Base-by-base conservation (phyloP, 2,888 invertebrate species). In the Brachyptera risi region DNA sequence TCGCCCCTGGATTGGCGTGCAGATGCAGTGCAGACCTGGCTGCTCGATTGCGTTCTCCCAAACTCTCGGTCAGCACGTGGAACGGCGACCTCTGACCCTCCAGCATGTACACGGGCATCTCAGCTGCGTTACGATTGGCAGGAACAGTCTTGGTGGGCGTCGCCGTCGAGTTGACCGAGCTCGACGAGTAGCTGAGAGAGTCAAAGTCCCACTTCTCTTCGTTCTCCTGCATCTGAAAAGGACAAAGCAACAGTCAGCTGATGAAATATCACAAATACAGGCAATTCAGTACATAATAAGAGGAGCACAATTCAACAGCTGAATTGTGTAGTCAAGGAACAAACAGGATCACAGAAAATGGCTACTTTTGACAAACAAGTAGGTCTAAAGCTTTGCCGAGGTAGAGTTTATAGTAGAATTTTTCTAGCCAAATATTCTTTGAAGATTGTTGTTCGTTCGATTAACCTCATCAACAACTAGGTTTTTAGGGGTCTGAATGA, bases 31-130 rank as follows among this genome's bases (percentile, higher is more conserved):
- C 47, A 26, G 57, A 58, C 11, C 60, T 47, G 24, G 65, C 66
- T 59, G 73, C 68, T 44, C 73, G 70, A 65, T 73, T 71, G 26
- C 74, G 67, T 13, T 75, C 74, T 13, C 71, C 67, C 38, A 75
- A 66, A 0, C 71, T 67, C 26, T 73, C 73, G 2, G 73, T 69
- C 49, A 73, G 63, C 24, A 73, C 68, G 31, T 73, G 73, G 72
- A 68, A 68, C 49, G 66, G 70, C 58, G 23, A 64, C 65, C 60
- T 61, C 42, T 38, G 63, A 60, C 61, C 61, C 56, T 65, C 65
- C 31, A 65, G 49, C 21, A 62, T 64, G 58, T 64, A 63, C 31
- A 11, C 7, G 7, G 11, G 31, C 7, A 5, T 7, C 7, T 7
- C 5, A 11, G 31, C 11, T 5, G 31, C 7, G 7, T 5, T 7